Evolutionary conservation across 2,113 vertebrate genomes (phyloP), one percentile per base, ranked within the genome.

Genomic region (Pollimyrus isidori): DNA sequence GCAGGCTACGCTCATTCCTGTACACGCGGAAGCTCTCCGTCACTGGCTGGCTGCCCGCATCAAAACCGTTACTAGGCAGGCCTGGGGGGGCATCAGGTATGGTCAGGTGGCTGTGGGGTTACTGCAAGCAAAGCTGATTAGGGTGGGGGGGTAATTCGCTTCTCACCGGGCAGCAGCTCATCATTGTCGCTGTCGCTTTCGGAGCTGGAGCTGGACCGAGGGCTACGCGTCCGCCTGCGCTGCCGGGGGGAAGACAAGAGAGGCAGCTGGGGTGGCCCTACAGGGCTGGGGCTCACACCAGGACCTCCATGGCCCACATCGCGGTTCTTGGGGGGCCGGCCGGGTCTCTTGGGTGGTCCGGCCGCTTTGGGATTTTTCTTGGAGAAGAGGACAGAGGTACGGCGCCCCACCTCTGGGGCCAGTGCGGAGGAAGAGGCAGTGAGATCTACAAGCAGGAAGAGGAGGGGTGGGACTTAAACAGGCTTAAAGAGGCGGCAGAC

Each of bases 11-110:
- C 93, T 99, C 98, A 0, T 96, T 99, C 45, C 98, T 97, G 94
- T 99, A 99, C 30, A 99, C 97, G 7, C 97, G 95, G 95, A 99
- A 99, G 92, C 98, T 99, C 94, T 99, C 98, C 2, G 98, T 99
- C 85, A 99, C 98, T 0, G 98, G 98, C 94, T 99, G 98, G 94
- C 93, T 98, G 91, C 97, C 96, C 0, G 97, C 94, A 91, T 97
- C 98, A 93, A 99, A 99, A 89, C 98, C 98, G 21, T 99, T 99
- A 87, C 96, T 97, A 52, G 97, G 97, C 89, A 99, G 95, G 92
- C 97, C 98, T 98, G 92, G 53, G 94, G 53, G 49, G 7, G 23
- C 1, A 46, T 46, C 10, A 42, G 26, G 76, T 19, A 65, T 2
- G 45, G 2, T 73, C 6, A 46, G 3, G 69, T n/a, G 49, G 4